phyloP scores from a whole-genome alignment of 2,888 invertebrate genomes.

The Sceliomorpha sp. region DNA sequence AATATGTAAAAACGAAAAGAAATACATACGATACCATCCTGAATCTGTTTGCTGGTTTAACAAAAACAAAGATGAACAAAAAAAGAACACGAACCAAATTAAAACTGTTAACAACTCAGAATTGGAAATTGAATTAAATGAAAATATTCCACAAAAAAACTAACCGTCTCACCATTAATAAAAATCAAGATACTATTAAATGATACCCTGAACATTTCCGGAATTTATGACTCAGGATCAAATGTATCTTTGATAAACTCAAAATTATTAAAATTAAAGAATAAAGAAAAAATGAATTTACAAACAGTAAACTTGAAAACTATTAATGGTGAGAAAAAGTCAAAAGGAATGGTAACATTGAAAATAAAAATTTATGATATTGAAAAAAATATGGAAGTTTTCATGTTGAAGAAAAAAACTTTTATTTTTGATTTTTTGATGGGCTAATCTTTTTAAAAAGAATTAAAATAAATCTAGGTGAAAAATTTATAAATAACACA shows the following conservation, averaged over 20 bases:
- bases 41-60: slow-evolving; percentile 58
- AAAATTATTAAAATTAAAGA: slow-evolving; percentile 38
- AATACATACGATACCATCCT: slow-evolving; percentile 48
- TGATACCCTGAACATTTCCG: slow-evolving; percentile 33
- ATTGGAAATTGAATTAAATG: slow-evolving; percentile 45
- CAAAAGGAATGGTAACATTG: slow-evolving; percentile 18
- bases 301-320: slow-evolving; percentile 8
- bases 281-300: slow-evolving; percentile 16
- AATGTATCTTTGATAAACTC: slow-evolving; percentile 58
- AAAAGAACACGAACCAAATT: slow-evolving; percentile 22
- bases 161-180: slow-evolving; percentile 54
- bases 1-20: slow-evolving; percentile 27
- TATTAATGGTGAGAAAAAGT: slow-evolving; percentile 18
- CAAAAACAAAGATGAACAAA: slow-evolving; percentile 37
- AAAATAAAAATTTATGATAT: slow-evolving; percentile 33
- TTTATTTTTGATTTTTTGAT: no score
- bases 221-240: slow-evolving; percentile 58
- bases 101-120: slow-evolving; percentile 50
- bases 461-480: no score
- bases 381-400: no score
- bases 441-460: no score
- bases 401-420: no score
- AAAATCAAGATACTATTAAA: slow-evolving; percentile 52
- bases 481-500: no score
- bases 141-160: slow-evolving; percentile 57